Base-by-base conservation (phyloP, 2,888 invertebrate species). In the Idaea straminata region DNA sequence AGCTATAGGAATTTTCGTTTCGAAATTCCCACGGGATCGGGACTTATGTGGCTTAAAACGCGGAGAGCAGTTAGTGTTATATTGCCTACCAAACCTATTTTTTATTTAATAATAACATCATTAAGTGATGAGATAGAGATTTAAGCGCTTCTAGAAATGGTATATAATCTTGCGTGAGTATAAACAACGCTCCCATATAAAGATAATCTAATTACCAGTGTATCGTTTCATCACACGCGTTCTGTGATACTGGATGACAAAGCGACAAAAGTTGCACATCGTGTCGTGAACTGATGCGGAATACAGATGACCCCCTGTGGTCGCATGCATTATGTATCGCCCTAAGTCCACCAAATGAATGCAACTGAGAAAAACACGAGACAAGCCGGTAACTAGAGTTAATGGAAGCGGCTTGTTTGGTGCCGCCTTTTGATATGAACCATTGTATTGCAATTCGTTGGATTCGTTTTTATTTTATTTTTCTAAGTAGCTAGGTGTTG, bases 301-400 rank as follows among this genome's bases (percentile, higher is more conserved):
- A 90, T 91, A 88, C 88, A 85, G 87, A 91, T 91, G 86, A 81
- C 87, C 85, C 86, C 88, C 85, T 80, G 78, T 73, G 71, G 82
- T 77, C 77, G 79, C 83, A 91, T 92, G 91, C 91, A 92, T 92
- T 91, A 92, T 92, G 89, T 89, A 91, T 91, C 79, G 79, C 74
- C 81, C 86, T 88, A 90, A 91, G 87, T 85, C 88, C 84, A 81
- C 82, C 82, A 89, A 89, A 90, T 89, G 88, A 91, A 92, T 91
- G 91, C 91, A 91, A 82, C 85, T 66, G 62, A 83, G 85, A 85
- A 88, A 89, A 90, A 89, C 86, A 85, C 67, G 70, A 74, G 70
- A 74, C 71, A 71, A 64, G 59, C 64, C 57, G 16, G 58, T 68
- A 66, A 64, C 13, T 59, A 64, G 35, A 38, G 35, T 25, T 4